Evolutionary conservation across 2,797 vertebrate genomes (phyloP).

Genomic region (Chaetophractus vellerosus): DNA sequence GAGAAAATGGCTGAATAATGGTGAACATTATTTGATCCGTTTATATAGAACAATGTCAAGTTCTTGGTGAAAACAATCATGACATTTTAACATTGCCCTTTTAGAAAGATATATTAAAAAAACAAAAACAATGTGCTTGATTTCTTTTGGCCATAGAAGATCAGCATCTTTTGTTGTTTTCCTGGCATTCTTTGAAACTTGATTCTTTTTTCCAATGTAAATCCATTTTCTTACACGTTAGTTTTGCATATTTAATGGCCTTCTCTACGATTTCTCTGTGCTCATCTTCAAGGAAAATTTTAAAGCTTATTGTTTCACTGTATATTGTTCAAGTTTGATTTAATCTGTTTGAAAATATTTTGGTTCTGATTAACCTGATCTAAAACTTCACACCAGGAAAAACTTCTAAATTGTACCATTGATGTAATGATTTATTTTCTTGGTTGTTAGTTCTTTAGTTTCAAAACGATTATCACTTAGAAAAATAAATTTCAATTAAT

Average conservation of each 20-base stretch:
- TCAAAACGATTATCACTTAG: background rate
- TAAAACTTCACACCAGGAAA: slow-evolving; percentile 1
- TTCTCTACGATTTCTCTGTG: background rate
- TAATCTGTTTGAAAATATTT: background rate
- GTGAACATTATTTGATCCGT: slow-evolving; percentile 7
- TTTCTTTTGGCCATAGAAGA: background rate
- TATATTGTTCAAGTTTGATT: background rate
- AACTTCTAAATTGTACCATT: background rate
- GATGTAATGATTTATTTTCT: slow-evolving; percentile 12
- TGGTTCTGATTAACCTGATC: background rate
- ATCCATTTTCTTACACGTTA: slow-evolving; percentile 1
- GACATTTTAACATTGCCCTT: background rate
- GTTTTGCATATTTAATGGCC: background rate
- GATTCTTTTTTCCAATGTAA: background rate
- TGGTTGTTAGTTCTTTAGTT: background rate
- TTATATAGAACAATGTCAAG: background rate
- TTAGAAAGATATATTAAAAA: no score
- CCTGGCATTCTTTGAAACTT: background rate
- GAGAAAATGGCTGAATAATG: background rate
- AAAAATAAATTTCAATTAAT: background rate
- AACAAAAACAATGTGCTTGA: background rate
- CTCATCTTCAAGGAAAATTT: background rate
- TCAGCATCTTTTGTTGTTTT: slow-evolving; percentile 17
- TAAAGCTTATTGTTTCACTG: background rate
- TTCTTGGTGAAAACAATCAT: background rate